Percentiles rank a stretch among this genome's conserved stretches.
Conservation (phyloP, 2,888 invertebrate species). For the Stenolophus ochropezus region DNA sequence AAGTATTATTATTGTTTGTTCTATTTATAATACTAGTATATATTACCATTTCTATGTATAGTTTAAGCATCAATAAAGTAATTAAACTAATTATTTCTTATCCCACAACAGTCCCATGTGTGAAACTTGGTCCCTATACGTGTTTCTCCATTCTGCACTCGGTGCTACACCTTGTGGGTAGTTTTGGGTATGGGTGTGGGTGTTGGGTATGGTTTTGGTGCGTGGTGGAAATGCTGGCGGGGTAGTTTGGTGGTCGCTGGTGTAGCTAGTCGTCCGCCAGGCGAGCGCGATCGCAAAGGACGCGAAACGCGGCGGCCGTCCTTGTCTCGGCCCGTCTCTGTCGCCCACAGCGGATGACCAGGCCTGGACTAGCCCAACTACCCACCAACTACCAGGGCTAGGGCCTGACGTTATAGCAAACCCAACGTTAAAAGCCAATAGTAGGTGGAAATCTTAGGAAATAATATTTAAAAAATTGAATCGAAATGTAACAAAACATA, state of each 20-base stretch:
- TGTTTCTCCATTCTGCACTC: background rate
- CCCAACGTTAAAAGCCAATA: no score
- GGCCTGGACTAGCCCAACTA: conserved; percentile 26
- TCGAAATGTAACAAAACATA: no score
- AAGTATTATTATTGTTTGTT: no score
- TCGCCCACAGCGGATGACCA: conserved; percentile 25
- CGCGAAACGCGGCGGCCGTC: conserved; percentile 60
- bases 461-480: no score
- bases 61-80: background rate
- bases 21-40: no score
- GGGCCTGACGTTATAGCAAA: no score
- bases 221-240: background rate
- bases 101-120: background rate
- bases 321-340: conserved; percentile 46
- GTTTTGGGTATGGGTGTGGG: background rate
- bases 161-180: background rate
- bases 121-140: background rate
- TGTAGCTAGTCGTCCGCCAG: conserved; percentile 42
- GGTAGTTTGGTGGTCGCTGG: conserved; percentile 50
- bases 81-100: background rate
- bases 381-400: background rate
- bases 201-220: background rate
- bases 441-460: no score
- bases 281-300: conserved; percentile 61
- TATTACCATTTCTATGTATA: background rate